Evolutionary conservation across 2,797 vertebrate genomes (phyloP).

Genomic region (Oreochromis grahami): DNA sequence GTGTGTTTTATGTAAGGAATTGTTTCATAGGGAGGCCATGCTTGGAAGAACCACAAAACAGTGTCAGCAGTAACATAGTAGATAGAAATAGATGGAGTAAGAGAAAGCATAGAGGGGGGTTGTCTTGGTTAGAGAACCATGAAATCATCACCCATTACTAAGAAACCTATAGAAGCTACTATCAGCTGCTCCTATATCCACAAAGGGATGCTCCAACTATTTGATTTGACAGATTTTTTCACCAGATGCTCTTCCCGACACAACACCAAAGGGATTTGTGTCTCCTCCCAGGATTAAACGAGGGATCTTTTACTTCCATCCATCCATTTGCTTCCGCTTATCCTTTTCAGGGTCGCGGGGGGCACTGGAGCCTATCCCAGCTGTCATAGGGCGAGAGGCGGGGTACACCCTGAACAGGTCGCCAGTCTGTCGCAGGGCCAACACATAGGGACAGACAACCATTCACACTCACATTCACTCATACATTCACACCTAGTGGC

Average conservation of each 20-base stretch:
- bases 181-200: not conserved
- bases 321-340: too few species aligned
- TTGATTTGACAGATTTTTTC: not conserved
- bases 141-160: not conserved
- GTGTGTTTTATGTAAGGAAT: not conserved
- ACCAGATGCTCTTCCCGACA: not conserved
- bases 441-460: too few species aligned
- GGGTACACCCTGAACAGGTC: too few species aligned
- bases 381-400: too few species aligned
- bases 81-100: not conserved
- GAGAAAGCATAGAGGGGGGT: not conserved
- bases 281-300: not conserved
- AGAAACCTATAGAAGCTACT: not conserved
- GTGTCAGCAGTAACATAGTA: not conserved
- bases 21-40: not conserved
- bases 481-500: too few species aligned
- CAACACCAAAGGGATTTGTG: not conserved
- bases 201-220: not conserved
- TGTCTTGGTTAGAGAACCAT: not conserved
- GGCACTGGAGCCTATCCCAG: too few species aligned
- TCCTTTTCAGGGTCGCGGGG: too few species aligned
- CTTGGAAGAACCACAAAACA: slow-evolving; percentile 5
- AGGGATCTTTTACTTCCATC: not conserved
- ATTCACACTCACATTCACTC: too few species aligned
- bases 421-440: too few species aligned